A percentile compares a stretch with the other conserved stretches of the same genome.
phyloP scores from a whole-genome alignment of 2,888 invertebrate genomes.

The Polymixis flavicincta region DNA sequence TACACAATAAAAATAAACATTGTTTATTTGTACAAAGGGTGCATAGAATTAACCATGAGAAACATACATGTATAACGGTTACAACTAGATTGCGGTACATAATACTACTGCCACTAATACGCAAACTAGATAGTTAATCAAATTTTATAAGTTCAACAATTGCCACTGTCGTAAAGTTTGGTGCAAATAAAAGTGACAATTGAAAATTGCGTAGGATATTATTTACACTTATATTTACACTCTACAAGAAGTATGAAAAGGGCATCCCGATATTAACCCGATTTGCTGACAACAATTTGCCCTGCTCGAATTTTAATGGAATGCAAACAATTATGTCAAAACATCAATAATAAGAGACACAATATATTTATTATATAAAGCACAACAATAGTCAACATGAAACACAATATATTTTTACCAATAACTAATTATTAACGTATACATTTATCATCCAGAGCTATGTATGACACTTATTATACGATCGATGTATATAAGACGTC shows the following conservation, averaged over 20 bases:
- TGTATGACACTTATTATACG: not conserved
- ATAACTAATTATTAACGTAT: not conserved
- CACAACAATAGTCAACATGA: not conserved
- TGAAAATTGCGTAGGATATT: not conserved
- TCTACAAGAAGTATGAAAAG: not conserved
- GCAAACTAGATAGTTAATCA: not conserved
- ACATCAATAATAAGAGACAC: not conserved
- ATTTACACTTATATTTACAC: conserved; percentile 11
- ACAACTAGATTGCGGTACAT: not conserved
- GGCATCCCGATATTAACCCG: too few species aligned
- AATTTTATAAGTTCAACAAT: not conserved
- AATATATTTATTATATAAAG: not conserved
- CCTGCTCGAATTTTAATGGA: too few species aligned
- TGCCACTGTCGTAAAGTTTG: not conserved
- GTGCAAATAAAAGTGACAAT: not conserved
- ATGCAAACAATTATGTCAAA: not conserved
- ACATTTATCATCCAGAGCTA: not conserved
- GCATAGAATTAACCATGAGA: not conserved
- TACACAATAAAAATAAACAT: not conserved
- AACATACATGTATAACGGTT: not conserved
- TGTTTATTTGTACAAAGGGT: conserved; percentile 5
- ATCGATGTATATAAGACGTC: not conserved
- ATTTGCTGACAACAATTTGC: not conserved
- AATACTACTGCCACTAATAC: not conserved
- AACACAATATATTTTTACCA: not conserved